phyloP scores from a whole-genome alignment of 1,140 invertebrate genomes.

The Diploscapter pachys region DNA sequence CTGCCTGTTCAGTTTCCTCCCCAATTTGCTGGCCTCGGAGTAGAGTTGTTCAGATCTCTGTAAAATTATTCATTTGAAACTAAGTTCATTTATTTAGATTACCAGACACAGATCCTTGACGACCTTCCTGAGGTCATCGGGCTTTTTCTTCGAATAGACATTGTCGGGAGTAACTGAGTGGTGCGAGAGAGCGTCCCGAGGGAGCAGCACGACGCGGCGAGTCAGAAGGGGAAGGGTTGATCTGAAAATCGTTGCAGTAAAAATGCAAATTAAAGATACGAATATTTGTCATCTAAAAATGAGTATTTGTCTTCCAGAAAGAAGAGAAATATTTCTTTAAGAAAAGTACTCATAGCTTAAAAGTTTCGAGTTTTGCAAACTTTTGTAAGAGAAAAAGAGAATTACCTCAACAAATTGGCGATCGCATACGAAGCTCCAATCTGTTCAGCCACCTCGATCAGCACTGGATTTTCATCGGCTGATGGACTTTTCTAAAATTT shows the following conservation, averaged over 20 bases:
- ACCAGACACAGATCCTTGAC: constrained; percentile 4
- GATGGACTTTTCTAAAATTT: too few relatives aligned
- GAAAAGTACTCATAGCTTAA: too few relatives aligned
- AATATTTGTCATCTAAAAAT: too few relatives aligned
- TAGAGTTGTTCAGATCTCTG: not conserved
- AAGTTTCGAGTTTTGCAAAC: too few relatives aligned
- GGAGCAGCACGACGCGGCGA: constrained; percentile 36
- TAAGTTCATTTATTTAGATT: not conserved
- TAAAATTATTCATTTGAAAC: not conserved
- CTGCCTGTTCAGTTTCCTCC: not conserved
- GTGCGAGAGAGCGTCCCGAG: constrained; percentile 28
- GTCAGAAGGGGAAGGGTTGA: constrained; percentile 36
- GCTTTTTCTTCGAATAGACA: constrained; percentile 28
- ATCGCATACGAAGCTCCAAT: too few relatives aligned
- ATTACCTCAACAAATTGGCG: too few relatives aligned
- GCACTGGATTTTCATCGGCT: too few relatives aligned
- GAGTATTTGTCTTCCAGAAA: too few relatives aligned
- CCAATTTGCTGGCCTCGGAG: not conserved
- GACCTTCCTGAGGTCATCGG: constrained; percentile 11
- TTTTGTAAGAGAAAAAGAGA: too few relatives aligned
- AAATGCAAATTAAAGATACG: constrained; percentile 3
- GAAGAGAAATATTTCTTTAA: too few relatives aligned
- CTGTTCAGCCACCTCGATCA: too few relatives aligned
- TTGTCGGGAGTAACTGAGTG: constrained; percentile 31
- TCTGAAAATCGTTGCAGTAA: constrained; percentile 12